Evolutionary conservation across 2,797 vertebrate species (phyloP), one percentile per base, ranked within the genome.

Genomic region (Galago senegalensis): DNA sequence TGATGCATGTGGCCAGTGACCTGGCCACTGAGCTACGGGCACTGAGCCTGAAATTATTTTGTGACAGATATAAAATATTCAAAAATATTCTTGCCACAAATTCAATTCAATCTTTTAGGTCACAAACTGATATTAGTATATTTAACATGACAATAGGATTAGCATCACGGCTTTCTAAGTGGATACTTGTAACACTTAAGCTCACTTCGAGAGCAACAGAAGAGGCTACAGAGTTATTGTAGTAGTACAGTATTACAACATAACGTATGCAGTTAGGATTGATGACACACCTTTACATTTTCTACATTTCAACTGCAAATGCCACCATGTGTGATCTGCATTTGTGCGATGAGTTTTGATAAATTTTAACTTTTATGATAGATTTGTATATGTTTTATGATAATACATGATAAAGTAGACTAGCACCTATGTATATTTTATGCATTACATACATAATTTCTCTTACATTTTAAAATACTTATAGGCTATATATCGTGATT

Each of bases 31-130:
- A 53, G 49, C 49, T 53, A 53, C 49, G 14, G 49, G 49, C 49
- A 53, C 49, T 53, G 49, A 53, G 3, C 49, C 31, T 87, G 60
- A 75, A 72, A 61, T 29, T 89, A 56, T 21, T 70, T 92, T 87
- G 92, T 92, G n/a, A 88, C 40, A 77, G 27, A 82, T 27, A 16
- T 70, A 92, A 76, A 76, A 20, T 76, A 87, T 58, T 49, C 56
- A 76, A 92, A 92, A 92, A 88, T 76, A 77, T 83, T 53, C 25
- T 82, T 87, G 27, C 6, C 73, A 83, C 17, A 75, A 72, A 63
- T 82, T 92, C 16, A 69, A 27, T 69, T 92, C 40, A 77, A 46
- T 70, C 49, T 63, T 53, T 92, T 63, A n/a, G 70, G 61, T 21
- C 16, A 61, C n/a, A 77, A 79, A 83, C 53, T 67, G 31, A 25